Base-by-base conservation (phyloP, 1,140 invertebrate genomes). In the Drosophila nannoptera region DNA sequence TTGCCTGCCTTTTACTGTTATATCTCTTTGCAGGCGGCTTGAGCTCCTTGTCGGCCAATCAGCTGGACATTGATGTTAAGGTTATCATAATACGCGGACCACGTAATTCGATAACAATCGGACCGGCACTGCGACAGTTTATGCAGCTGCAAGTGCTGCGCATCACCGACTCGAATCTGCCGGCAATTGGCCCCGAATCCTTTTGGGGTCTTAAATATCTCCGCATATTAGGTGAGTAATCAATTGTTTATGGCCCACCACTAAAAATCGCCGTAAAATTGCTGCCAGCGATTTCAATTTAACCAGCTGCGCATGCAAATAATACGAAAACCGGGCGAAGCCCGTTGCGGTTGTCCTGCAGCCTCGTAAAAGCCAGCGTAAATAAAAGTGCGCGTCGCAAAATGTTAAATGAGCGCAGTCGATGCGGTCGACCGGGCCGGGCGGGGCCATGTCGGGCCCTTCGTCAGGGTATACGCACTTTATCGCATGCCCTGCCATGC, bases 121-220 rank as follows among this genome's bases (percentile, higher is more conserved):
- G 94, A 92, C 94, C 32, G 92, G 95, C 40, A 94, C 95, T 88
- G 73, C 75, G 29, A 84, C 90, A 40, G 61, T 94, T 95, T 82
- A 90, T 90, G 42, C 91, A 93, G 50, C 90, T 96, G 31, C 92
- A 94, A 87, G 94, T 95, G 87, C 90, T 96, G 2, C 93, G 93
- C 75, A 95, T 96, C 40, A 93, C 92, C 2, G 91, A 93, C 63
- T 95, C 94, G 1, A 94, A 94, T 77, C 90, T 96, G 5, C 94
- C 95, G 0, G 94, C 94, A 9, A 94, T 96, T 61, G 95, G 95
- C 0, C 92, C 92, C 61, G 92, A 94, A 77, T 94, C 95, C 7
- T 95, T 96, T 87, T 95, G 93, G 92, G 94, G 94, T 2, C 91
- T 95, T 2, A 92, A 91, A 56, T 92, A 93, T 60, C 90, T 96